phyloP scores from a whole-genome alignment of 1,140 invertebrate genomes.

The Leptopilina boulardi region DNA sequence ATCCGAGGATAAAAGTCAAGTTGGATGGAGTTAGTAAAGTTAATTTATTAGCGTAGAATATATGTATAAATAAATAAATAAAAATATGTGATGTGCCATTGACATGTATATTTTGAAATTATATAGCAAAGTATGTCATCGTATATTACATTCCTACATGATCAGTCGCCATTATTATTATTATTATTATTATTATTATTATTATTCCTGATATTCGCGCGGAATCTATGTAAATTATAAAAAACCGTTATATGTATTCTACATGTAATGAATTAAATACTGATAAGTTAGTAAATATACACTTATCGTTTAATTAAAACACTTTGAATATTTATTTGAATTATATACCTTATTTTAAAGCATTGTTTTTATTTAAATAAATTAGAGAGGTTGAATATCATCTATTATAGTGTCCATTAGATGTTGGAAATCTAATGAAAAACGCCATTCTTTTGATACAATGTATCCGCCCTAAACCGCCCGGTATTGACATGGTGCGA shows the following conservation, averaged over 20 bases:
- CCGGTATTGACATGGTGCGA: slow-evolving; percentile 50
- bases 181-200: no score
- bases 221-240: no score
- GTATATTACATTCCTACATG: no score
- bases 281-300: no score
- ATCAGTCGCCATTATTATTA: no score
- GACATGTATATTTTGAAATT: neutral
- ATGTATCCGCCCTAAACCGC: slow-evolving; percentile 64
- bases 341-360: no score
- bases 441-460: slow-evolving; percentile 60
- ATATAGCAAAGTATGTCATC: neutral
- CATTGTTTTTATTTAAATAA: neutral
- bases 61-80: neutral
- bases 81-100: neutral
- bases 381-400: neutral
- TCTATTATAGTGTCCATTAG: neutral
- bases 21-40: neutral
- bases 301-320: no score
- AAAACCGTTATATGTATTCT: no score
- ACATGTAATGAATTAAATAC: no score
- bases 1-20: neutral
- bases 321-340: no score
- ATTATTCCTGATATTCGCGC: no score
- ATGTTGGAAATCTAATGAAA: slow-evolving; percentile 15
- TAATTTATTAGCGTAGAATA: neutral